Conservation (phyloP, 1,140 invertebrate genomes). For the Drosophila auraria region DNA sequence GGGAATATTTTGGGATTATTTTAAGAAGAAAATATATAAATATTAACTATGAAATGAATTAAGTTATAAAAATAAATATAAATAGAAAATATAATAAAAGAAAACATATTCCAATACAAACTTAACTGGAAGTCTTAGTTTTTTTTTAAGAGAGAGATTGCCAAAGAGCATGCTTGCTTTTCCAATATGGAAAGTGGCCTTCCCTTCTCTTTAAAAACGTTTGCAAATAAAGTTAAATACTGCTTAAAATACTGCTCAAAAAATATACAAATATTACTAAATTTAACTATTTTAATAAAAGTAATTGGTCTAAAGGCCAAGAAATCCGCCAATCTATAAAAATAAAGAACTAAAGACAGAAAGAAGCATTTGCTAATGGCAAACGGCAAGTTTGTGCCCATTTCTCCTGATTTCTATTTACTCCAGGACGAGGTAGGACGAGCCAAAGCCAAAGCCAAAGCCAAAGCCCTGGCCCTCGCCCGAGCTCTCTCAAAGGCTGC, state of each 20-base stretch:
- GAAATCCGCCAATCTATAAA: neutral
- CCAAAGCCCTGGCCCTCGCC: neutral
- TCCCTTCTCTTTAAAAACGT: too few species aligned
- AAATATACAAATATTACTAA: too few species aligned
- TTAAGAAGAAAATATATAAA: neutral
- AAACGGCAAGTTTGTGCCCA: constrained; percentile 17
- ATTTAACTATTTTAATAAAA: neutral
- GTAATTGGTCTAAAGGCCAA: neutral
- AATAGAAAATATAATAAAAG: neutral
- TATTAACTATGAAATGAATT: neutral
- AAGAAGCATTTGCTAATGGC: constrained; percentile 14
- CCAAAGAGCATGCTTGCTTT: too few species aligned
- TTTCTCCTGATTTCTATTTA: constrained; percentile 15
- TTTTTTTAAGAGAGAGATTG: too few species aligned
- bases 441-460: neutral
- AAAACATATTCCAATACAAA: neutral
- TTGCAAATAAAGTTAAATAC: too few species aligned
- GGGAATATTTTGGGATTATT: neutral
- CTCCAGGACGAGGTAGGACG: neutral
- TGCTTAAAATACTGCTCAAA: too few species aligned
- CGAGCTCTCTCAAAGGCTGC: neutral
- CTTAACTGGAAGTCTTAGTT: neutral
- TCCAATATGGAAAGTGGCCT: too few species aligned
- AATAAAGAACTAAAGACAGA: neutral
- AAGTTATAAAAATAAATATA: neutral